These are phyloP conservation scores for Drosophila orena DNA, from an alignment of 1,140 invertebrate species.

Conservation along the genomic window DNA sequence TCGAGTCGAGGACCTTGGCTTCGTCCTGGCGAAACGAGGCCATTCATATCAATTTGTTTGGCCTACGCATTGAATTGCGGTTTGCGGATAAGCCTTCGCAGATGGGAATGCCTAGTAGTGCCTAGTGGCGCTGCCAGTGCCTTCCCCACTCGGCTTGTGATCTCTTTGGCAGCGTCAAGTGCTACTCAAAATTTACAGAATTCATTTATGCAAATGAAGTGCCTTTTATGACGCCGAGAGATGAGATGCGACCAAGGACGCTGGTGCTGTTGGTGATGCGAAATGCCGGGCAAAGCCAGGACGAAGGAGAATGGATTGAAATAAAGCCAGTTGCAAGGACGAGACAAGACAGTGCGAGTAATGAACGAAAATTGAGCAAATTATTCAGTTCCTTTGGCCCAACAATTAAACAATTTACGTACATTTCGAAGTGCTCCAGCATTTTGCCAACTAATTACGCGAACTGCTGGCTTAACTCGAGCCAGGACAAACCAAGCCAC, in stretches of 20 bases:
- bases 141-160: constrained; percentile 8
- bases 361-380: constrained; percentile 76
- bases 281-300: constrained; percentile 13
- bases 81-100: constrained; percentile 60
- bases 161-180: constrained; percentile 56
- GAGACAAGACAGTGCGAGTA: constrained; percentile 39
- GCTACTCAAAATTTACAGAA: constrained; percentile 81
- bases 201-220: constrained; percentile 83
- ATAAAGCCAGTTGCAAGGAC: constrained; percentile 8
- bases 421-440: constrained; percentile 56
- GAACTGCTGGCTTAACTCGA: constrained; percentile 16
- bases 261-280: constrained; percentile 9
- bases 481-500: too few relatives aligned
- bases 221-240: constrained; percentile 65
- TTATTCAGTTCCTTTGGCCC: constrained; percentile 73
- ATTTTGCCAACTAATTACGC: constrained; percentile 75
- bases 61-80: constrained; percentile 76
- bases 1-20: constrained; percentile 36
- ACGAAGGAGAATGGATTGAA: constrained; percentile 15
- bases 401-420: constrained; percentile 81
- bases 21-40: constrained; percentile 41
- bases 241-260: constrained; percentile 46
- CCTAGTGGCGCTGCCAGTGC: constrained; percentile 7
- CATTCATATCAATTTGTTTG: constrained; percentile 78
- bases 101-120: constrained; percentile 32